Conservation (phyloP, 1,140 invertebrate species). For the Onthophagus taurus region DNA sequence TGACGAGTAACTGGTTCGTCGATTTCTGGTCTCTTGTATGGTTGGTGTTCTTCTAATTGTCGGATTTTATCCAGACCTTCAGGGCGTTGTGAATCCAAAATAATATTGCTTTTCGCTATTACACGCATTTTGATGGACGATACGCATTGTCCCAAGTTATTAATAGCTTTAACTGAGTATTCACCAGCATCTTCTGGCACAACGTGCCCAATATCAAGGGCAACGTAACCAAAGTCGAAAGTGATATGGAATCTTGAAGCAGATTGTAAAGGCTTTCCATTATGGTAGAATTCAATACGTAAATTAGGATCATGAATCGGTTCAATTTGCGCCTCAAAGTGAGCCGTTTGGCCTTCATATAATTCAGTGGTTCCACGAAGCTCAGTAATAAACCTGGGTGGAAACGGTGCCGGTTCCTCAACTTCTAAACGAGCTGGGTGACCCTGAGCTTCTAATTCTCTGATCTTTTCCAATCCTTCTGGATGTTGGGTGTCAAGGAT, state of each 20-base stretch:
- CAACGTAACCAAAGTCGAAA: constrained; percentile 92
- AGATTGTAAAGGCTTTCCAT: constrained; percentile 77
- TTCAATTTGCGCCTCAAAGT: constrained; percentile 86
- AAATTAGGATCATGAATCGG: constrained; percentile 86
- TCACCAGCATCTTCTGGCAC: constrained; percentile 90
- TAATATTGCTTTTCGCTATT: constrained; percentile 78
- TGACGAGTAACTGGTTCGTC: constrained; percentile 77
- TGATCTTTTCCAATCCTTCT: constrained; percentile 84
- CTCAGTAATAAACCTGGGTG: constrained; percentile 75
- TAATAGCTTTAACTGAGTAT: constrained; percentile 83
- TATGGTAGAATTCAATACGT: constrained; percentile 84
- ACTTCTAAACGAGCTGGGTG: constrained; percentile 67
- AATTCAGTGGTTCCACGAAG: constrained; percentile 75
- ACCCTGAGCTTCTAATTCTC: constrained; percentile 76
- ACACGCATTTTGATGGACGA: constrained; percentile 74
- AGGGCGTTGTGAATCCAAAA: constrained; percentile 88
- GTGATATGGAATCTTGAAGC: constrained; percentile 86
- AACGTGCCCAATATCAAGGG: constrained; percentile 80
- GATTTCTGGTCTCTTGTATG: constrained; percentile 68
- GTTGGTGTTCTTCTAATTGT: constrained; percentile 75
- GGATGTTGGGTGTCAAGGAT: constrained; percentile 88
- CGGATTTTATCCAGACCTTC: constrained; percentile 92
- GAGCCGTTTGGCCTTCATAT: constrained; percentile 76
- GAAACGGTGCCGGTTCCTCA: constrained; percentile 64
- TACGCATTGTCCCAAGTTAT: constrained; percentile 76